A percentile compares a stretch with the other conserved stretches of the same genome.
Conservation (phyloP, 1,140 invertebrate genomes). For the Hycleus phaleratus region DNA sequence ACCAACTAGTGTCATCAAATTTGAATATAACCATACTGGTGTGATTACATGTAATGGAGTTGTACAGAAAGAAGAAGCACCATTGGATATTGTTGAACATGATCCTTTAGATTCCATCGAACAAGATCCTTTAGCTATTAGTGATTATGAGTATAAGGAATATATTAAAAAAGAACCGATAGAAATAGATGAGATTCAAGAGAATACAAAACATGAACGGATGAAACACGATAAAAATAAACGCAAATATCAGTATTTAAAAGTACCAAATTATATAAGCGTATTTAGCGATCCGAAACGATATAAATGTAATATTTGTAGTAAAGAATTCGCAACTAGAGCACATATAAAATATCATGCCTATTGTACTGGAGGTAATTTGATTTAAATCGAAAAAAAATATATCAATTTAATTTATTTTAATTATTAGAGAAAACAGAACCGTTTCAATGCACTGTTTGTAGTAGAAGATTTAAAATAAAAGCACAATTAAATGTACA, state of each 20-base stretch:
- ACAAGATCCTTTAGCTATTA: too few species aligned
- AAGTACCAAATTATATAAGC: constrained; percentile 30
- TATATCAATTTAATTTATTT: neutral
- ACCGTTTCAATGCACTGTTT: constrained; percentile 36
- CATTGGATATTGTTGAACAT: neutral
- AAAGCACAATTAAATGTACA: constrained; percentile 37
- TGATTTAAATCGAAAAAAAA: neutral
- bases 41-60: constrained; percentile 26
- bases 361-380: constrained; percentile 35
- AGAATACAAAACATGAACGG: too few species aligned
- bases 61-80: constrained; percentile 1
- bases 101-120: too few species aligned
- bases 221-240: constrained; percentile 9
- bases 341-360: constrained; percentile 36
- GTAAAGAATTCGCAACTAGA: constrained; percentile 34
- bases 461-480: constrained; percentile 35
- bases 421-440: constrained; percentile 35
- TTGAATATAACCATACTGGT: constrained; percentile 20
- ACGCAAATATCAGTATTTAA: constrained; percentile 21
- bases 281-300: constrained; percentile 20
- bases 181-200: neutral
- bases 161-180: neutral
- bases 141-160: too few species aligned
- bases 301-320: constrained; percentile 37
- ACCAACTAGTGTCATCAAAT: constrained; percentile 4